Percentiles rank a stretch among this genome's conserved stretches.
Evolutionary conservation across 2,888 invertebrate species (phyloP).

Genomic region (Gryllus longicercus): DNA sequence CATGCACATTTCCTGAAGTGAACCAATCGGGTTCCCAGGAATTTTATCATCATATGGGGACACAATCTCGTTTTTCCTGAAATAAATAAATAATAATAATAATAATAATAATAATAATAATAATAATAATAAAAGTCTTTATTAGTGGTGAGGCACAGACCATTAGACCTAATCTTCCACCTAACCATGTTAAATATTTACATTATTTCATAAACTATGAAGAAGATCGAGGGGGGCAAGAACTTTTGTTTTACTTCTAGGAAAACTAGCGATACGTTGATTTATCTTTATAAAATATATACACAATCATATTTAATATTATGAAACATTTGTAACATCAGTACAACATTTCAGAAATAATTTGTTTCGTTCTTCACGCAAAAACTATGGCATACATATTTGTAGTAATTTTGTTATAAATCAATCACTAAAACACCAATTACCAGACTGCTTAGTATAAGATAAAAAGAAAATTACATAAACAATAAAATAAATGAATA

Average conservation of each 20-base stretch:
- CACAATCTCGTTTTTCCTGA: slow-evolving; percentile 29
- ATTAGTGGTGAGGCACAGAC: no score
- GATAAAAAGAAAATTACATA: neutral
- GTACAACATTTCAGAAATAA: neutral
- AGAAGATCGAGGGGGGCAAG: no score
- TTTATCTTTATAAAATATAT: no score
- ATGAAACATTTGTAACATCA: neutral
- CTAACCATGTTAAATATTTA: no score
- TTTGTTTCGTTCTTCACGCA: neutral
- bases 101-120: no score
- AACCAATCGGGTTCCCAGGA: slow-evolving; percentile 91
- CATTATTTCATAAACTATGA: no score
- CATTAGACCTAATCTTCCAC: no score
- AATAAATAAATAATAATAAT: neutral
- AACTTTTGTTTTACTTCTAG: no score
- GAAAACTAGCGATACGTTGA: no score
- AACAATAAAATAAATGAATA: neutral
- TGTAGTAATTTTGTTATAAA: slow-evolving; percentile 18
- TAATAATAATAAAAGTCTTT: no score
- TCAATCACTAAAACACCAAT: neutral
- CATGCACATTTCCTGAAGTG: slow-evolving; percentile 91
- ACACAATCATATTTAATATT: neutral
- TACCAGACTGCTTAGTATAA: neutral
- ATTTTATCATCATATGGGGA: slow-evolving; percentile 67
- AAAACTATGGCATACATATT: neutral